Base-by-base conservation (phyloP, 1,140 invertebrate species). In the Meloidogyne chitwoodi region DNA sequence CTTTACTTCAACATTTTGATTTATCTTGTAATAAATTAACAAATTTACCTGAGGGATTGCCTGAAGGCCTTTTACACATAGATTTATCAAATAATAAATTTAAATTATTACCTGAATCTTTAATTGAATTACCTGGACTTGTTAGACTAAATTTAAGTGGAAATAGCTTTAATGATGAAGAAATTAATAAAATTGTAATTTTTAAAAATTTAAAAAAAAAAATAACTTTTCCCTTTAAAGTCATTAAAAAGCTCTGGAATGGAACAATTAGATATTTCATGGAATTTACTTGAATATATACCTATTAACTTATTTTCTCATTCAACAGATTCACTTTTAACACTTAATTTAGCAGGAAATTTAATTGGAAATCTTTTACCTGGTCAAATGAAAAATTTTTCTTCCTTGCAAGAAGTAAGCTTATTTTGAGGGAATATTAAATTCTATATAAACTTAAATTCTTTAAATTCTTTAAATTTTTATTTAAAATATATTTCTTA, bases 71-170 rank as follows among this genome's bases (percentile, higher is more conserved):
- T 14, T 62, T 74, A 14, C 34, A 83, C n/a, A 26, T 85, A 29
- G 83, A 84, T 72, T 29, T 85, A 48, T 80, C 83, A 26, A 61
- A 72, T 56, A 85, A 85, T 74, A 26, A 61, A 61, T 66, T 85
- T 41, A 29, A 41, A 27, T 41, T 26, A 24, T 75, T 85, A 14
- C 84, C 84, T 24, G 41, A 73, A 8, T 26, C 84, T 10, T 73
- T 85, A 16, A 76, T 76, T 0, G 72, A 75, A 31, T 71, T 85
- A 41, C 64, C 41, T 2, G 26, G 31, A 63, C 44, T 85, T 12
- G 69, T 80, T 8, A 61, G 68, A n/a, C 61, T 85, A 6, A 83
- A 85, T 69, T 27, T 85, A n/a, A 74, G 75, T 10, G 65, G 65
- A 11, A 85, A 85, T 64, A n/a, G 29, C n/a, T 81, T 85, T 56